phyloP scores from a whole-genome alignment of 2,888 invertebrate species.

The Melikaiella ostensackeni region DNA sequence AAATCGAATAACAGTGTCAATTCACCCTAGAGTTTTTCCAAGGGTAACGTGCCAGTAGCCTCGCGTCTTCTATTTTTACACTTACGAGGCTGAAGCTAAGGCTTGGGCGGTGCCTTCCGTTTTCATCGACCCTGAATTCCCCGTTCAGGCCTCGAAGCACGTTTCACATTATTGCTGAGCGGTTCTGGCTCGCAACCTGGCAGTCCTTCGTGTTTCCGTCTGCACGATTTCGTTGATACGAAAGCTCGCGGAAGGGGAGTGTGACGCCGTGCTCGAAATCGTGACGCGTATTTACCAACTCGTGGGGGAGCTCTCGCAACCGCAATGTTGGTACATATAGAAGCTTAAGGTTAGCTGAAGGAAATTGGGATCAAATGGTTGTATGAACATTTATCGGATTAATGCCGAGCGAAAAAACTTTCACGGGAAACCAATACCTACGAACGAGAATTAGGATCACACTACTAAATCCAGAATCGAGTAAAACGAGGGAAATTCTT shows the following conservation, averaged over 20 bases:
- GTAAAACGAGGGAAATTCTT: background rate
- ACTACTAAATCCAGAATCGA: background rate
- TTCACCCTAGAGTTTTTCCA: conserved; percentile 1
- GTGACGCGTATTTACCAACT: conserved; percentile 49
- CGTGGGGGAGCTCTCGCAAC: conserved; percentile 18
- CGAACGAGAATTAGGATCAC: background rate
- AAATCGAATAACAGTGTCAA: conserved; percentile 23
- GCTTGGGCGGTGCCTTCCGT: conserved; percentile 49
- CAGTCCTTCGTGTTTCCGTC: conserved; percentile 50
- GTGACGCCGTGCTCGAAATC: conserved; percentile 46
- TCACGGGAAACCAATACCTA: background rate
- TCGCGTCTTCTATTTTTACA: conserved; percentile 55
- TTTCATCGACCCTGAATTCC: conserved; percentile 63
- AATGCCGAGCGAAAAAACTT: conserved; percentile 8
- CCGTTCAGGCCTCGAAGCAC: conserved; percentile 67
- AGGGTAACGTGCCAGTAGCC: conserved; percentile 41
- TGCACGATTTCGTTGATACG: conserved; percentile 57
- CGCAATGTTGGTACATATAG: conserved; percentile 38
- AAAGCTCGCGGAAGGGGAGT: conserved; percentile 42
- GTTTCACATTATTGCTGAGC: conserved; percentile 68
- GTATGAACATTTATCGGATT: conserved; percentile 29
- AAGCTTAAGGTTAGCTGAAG: conserved; percentile 31
- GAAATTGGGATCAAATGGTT: conserved; percentile 35
- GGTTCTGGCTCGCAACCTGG: conserved; percentile 51
- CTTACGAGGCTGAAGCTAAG: conserved; percentile 51